phyloP scores from a whole-genome alignment of 2,888 invertebrate genomes.

The Aricia artaxerxes region DNA sequence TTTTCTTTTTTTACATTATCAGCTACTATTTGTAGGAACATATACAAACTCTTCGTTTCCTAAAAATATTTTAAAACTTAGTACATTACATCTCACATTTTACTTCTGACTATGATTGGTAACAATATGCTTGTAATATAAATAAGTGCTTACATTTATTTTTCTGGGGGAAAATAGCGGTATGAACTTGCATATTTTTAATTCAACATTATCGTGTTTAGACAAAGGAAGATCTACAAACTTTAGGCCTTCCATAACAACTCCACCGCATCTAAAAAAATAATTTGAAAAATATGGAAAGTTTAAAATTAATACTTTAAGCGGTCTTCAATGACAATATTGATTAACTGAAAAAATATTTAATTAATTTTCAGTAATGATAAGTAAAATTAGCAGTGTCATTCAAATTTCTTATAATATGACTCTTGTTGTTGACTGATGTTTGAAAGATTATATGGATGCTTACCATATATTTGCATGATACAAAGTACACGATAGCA shows the following conservation, averaged over 20 bases:
- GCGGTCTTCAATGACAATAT: not conserved
- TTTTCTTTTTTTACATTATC: slow-evolving; percentile 12
- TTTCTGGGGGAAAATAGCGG: not conserved
- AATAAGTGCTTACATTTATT: not conserved
- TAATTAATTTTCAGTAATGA: too few species aligned
- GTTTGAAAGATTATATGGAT: too few species aligned
- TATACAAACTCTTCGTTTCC: not conserved
- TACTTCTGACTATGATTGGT: not conserved
- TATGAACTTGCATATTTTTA: not conserved
- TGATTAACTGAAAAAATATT: not conserved
- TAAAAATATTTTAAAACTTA: not conserved
- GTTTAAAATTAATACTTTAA: not conserved
- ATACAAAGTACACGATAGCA: too few species aligned
- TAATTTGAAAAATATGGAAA: not conserved
- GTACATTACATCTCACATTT: not conserved
- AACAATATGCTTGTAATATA: not conserved
- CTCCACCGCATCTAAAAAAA: slow-evolving; percentile 22
- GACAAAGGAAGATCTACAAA: not conserved
- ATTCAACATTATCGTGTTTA: not conserved
- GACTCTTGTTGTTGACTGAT: too few species aligned
- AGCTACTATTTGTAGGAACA: slow-evolving; percentile 17
- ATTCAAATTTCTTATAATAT: too few species aligned
- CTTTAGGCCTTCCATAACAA: not conserved
- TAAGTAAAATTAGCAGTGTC: too few species aligned
- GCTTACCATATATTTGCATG: too few species aligned